Evolutionary conservation across 1,140 invertebrate genomes (phyloP).

Genomic region (Drosophila sp.): DNA sequence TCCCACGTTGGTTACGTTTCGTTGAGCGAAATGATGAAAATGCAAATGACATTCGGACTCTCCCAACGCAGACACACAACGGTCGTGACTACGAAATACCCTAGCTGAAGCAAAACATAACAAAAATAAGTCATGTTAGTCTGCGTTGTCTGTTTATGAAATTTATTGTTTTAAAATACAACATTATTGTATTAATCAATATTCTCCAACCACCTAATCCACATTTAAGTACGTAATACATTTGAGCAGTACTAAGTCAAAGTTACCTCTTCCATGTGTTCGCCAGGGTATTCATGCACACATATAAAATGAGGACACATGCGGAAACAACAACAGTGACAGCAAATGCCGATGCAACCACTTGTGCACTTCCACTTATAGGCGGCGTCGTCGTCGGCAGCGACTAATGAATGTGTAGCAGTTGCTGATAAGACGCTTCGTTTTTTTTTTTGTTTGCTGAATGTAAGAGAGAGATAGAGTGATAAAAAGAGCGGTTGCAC

Average conservation of each 20-base stretch:
- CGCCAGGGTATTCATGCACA: conserved; percentile 30
- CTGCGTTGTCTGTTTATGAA: too few relatives aligned
- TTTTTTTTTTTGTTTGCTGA: conserved; percentile 11
- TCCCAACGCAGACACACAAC: conserved; percentile 23
- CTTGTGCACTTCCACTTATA: conserved; percentile 72
- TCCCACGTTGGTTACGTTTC: conserved; percentile 81
- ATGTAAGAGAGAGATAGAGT: conserved; percentile 33
- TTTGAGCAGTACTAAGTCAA: background rate
- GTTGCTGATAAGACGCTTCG: conserved; percentile 62
- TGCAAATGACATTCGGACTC: conserved; percentile 63
- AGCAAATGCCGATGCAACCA: conserved; percentile 61
- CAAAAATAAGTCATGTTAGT: too few relatives aligned
- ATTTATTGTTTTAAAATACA: too few relatives aligned
- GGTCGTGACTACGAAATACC: conserved; percentile 12
- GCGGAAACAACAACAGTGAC: conserved; percentile 43
- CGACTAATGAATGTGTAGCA: conserved; percentile 41
- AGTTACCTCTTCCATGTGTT: background rate
- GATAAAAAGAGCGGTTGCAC: conserved; percentile 6
- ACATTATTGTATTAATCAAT: too few relatives aligned
- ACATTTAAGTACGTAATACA: too few relatives aligned
- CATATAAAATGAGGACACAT: conserved; percentile 28
- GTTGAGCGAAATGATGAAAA: conserved; percentile 74
- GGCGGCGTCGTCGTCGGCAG: conserved; percentile 64
- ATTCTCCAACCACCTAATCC: too few relatives aligned
- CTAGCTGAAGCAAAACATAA: conserved; percentile 4